Percentiles rank a stretch among this genome's conserved stretches.
phyloP scores from a whole-genome alignment of 1,140 invertebrate species.

The Tribolium castaneum region DNA sequence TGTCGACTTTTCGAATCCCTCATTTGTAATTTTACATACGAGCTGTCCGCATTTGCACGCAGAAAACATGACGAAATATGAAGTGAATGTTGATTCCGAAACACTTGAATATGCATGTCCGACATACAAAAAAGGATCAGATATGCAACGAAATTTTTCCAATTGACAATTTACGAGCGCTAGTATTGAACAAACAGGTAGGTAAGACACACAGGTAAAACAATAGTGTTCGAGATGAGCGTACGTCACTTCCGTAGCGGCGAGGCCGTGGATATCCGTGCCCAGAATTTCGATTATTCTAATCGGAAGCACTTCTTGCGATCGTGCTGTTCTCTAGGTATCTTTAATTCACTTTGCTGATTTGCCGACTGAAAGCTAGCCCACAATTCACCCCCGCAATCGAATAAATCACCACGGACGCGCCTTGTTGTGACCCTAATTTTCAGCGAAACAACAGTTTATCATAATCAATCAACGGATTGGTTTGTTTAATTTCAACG shows the following conservation, averaged over 20 bases:
- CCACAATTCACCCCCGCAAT: background rate
- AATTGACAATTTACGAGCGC: background rate
- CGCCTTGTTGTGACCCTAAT: conserved; percentile 16
- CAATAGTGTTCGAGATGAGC: conserved; percentile 31
- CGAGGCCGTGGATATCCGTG: conserved; percentile 46
- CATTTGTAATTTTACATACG: conserved; percentile 21
- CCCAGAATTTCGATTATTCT: conserved; percentile 29
- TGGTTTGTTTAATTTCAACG: conserved; percentile 2
- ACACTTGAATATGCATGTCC: conserved; percentile 13
- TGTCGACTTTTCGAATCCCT: conserved; percentile 3
- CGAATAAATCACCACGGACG: background rate
- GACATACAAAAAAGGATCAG: conserved; percentile 4
- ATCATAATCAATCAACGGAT: conserved; percentile 21
- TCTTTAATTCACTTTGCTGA: conserved; percentile 34
- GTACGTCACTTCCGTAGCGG: conserved; percentile 48
- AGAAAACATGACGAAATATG: conserved; percentile 26
- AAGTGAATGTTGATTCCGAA: conserved; percentile 29
- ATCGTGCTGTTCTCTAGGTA: conserved; percentile 21
- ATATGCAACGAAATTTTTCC: background rate
- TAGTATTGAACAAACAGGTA: conserved; percentile 20
- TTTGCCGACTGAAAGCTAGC: background rate
- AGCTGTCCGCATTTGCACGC: conserved; percentile 24
- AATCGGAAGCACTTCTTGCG: conserved; percentile 49
- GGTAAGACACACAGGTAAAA: conserved; percentile 10
- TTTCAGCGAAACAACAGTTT: conserved; percentile 6